Base-by-base conservation (phyloP, 2,113 vertebrate species). In the Malaclemys terrapin region DNA sequence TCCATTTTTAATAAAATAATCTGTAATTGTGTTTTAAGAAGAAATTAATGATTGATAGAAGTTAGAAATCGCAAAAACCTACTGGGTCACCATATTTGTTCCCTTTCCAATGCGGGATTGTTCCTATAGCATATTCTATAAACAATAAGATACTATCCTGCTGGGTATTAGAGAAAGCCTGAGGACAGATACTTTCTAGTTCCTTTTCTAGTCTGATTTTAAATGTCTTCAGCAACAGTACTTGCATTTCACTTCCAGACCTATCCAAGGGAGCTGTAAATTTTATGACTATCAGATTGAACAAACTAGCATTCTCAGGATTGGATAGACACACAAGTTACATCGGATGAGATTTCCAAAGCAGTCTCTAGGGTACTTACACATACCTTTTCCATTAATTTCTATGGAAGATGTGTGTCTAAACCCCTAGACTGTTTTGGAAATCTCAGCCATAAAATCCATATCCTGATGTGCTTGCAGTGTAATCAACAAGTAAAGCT, bases 201-300 rank as follows among this genome's bases (percentile, higher is more conserved):
- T 47, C 6, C 50, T 93, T 93, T 22, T 84, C 24, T 80, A 88
- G 14, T 80, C 72, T 92, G 29, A 6, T 82, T 97, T 91, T 82
- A 76, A 90, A 38, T 85, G 75, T 4, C 31, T 89, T 87, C 78
- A 86, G 56, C 17, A 82, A 56, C 81, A 93, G 29, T 14, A 59
- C 7, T 83, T 16, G 47, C 24, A 6, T 92, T 91, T 75, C 94
- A 6, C 80, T 92, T 93, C 65, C 85, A 95, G 49, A 38, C 47
- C 88, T 78, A 83, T 0, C 56, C 3, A 89, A n/a, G 10, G 45
- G n/a, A 75, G 27, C 16, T 92, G 84, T 53, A 88, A 16, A 19
- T 45, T 45, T 93, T 72, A 56, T 89, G 65, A 59, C 2, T 65
- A n/a, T 89, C 86, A 57, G 1, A 16, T 6, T 85, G 22, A 95